phyloP scores from a whole-genome alignment of 2,113 vertebrate species.

The Pterophyllum scalare region DNA sequence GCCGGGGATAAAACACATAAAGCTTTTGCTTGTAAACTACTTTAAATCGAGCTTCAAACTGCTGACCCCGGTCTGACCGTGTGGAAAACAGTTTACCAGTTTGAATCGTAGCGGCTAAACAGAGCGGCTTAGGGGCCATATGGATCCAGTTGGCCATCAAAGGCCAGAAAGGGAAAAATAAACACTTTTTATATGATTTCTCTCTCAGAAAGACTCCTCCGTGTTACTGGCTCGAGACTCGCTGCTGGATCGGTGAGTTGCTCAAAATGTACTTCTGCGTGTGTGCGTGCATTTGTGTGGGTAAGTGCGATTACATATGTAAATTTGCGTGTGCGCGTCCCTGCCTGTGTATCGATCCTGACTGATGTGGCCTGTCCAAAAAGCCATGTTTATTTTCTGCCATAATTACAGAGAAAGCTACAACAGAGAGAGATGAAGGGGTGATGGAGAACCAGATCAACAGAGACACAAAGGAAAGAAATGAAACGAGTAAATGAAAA shows the following conservation, averaged over 20 bases:
- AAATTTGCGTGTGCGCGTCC: background rate
- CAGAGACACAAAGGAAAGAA: conserved; percentile 20
- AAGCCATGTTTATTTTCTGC: conserved; percentile 54
- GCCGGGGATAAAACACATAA: conserved; percentile 27
- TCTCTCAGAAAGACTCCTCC: conserved; percentile 23
- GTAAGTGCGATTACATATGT: conserved; percentile 8
- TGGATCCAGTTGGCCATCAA: conserved; percentile 72
- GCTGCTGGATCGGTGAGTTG: background rate
- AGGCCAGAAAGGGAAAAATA: conserved; percentile 64
- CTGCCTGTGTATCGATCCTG: conserved; percentile 38
- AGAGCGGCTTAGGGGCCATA: conserved; percentile 38
- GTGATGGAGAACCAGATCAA: conserved; percentile 19
- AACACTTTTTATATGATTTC: conserved; percentile 66
- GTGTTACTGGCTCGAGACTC: conserved; percentile 18
- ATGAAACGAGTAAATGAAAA: conserved; percentile 33
- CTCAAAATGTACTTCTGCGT: background rate
- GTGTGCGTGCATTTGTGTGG: conserved; percentile 5
- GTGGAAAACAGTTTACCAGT: conserved; percentile 63
- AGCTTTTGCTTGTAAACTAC: conserved; percentile 26
- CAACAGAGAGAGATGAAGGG: conserved; percentile 13
- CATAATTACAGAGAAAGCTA: conserved; percentile 43
- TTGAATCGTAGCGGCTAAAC: conserved; percentile 48
- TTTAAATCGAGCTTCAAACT: conserved; percentile 42
- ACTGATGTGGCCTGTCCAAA: conserved; percentile 53
- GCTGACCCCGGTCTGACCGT: conserved; percentile 27